Evolutionary conservation across 1,140 invertebrate genomes (phyloP), one percentile per base, ranked within the genome.

Genomic region (Hydropsyche tenuis): DNA sequence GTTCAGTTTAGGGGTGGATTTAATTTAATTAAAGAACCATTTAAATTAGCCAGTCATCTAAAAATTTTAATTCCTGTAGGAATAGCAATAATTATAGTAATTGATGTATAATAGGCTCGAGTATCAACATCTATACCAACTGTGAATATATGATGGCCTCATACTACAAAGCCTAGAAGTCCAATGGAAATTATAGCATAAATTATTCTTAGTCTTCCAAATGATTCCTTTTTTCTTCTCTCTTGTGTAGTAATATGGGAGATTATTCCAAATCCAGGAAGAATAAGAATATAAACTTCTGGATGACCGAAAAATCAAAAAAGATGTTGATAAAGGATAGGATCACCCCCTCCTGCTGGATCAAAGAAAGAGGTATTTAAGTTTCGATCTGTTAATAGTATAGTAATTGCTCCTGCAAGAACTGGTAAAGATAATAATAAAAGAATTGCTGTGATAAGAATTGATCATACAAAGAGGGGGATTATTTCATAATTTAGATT

Each of bases 241-340:
- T 87, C 83, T 80, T 86, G 83, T 30, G 80, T 85, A 84, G 90
- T 86, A 83, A 89, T 89, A 80, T 89, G 88, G 27, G 87, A 89
- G 80, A 90, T 88, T 83, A 90, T 86, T 18, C 87, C 89, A 85
- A 90, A 90, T 83, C 86, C 86, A 6, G 86, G 87, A 77, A 89
- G 78, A 86, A 89, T 89, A 85, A 89, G 82, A 89, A 93, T 91
- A 84, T 93, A 92, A 77, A 92, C 90, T 88, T 92, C 90, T 42
- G 90, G 90, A 74, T 93, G 91, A 0, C 90, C 90, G 88, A 91
- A 92, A 83, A 93, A 92, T 87, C 89, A 92, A 86, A 93, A 92
- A 86, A 92, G 85, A 82, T 93, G 91, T 87, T 93, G 91, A 78
- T 89, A 93, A 78, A 92, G 75, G 84, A 92, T 86, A 60, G 90